These are phyloP conservation scores for Diarsia dahlii DNA, from an alignment of 2,888 invertebrate species.

Conservation along the genomic window DNA sequence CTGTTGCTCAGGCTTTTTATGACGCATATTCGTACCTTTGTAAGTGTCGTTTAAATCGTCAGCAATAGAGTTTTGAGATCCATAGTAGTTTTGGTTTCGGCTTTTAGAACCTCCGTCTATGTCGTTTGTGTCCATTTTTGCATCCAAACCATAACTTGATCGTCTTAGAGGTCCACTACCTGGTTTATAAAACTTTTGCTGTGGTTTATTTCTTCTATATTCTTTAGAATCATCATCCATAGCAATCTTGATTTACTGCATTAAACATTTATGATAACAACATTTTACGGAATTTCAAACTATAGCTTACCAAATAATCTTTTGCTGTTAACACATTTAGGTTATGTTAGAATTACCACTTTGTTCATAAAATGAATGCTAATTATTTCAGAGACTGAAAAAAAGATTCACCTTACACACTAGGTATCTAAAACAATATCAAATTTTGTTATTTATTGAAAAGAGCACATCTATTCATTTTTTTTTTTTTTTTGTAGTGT, in stretches of 20 bases:
- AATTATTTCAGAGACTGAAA: constrained; percentile 54
- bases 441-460: constrained; percentile 52
- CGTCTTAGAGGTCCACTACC: constrained; percentile 94
- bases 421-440: constrained; percentile 44
- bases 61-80: constrained; percentile 84
- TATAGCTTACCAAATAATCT: constrained; percentile 60
- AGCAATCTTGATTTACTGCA: constrained; percentile 80
- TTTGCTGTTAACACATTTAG: constrained; percentile 74
- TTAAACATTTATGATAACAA: constrained; percentile 74
- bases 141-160: constrained; percentile 91
- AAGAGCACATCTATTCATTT: constrained; percentile 59
- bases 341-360: constrained; percentile 79
- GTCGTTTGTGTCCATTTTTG: constrained; percentile 88
- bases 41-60: constrained; percentile 76
- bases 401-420: constrained; percentile 58
- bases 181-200: constrained; percentile 93
- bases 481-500: too few species aligned
- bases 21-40: constrained; percentile 77
- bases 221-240: constrained; percentile 91
- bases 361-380: constrained; percentile 61
- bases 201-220: constrained; percentile 92
- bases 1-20: constrained; percentile 87
- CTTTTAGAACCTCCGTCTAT: constrained; percentile 78
- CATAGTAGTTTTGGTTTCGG: constrained; percentile 80
- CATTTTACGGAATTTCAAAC: constrained; percentile 65